Evolutionary conservation across 1,140 invertebrate genomes (phyloP), one percentile per base, ranked within the genome.

Genomic region (Sitobion miscanthi): DNA sequence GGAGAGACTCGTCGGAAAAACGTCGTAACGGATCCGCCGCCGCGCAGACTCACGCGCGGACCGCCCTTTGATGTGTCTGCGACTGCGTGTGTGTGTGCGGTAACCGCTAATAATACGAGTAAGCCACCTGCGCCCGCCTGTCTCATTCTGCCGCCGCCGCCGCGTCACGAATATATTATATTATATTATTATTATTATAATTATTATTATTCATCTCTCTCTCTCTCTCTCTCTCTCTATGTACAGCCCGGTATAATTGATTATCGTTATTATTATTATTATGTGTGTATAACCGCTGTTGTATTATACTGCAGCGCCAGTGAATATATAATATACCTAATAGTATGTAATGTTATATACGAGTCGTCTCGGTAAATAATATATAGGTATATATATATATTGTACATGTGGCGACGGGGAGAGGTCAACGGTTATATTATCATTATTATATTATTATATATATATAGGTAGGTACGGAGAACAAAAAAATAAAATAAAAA

Each of bases 101-200:
- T 83, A 91, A 91, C 90, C 90, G 90, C 90, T 91, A 91, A 91
- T 83, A 83, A 89, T 57, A 38, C 90, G 90, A 91, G 90, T 83
- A 83, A 83, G 47, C 90, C 90, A 91, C 90, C 90, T 91, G 90
- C 69, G 85, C 62, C 89, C 30, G 54, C 54, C 49, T 38, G 89
- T 17, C 11, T 21, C n/a, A 35, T 54, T 35, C 52, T 4, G 30
- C 89, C 54, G 54, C 89, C 90, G 90, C 30, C 90, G 90, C 45
- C 90, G 47, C 57, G 57, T 82, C 90, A 91, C 69, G 42, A 91
- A 77, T 82, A 77, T 57, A 54, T 87, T 30, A 87, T 88, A 47
- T 54, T 35, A 35, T 35, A 35, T 35, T 35, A 54, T 54, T 14
- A 88, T 49, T 87, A 88, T 52, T 52, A 52, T 88, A 52, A n/a